Evolutionary conservation across 2,113 vertebrate species (phyloP), one percentile per base, ranked within the genome.

Genomic region (Grantiella picta): DNA sequence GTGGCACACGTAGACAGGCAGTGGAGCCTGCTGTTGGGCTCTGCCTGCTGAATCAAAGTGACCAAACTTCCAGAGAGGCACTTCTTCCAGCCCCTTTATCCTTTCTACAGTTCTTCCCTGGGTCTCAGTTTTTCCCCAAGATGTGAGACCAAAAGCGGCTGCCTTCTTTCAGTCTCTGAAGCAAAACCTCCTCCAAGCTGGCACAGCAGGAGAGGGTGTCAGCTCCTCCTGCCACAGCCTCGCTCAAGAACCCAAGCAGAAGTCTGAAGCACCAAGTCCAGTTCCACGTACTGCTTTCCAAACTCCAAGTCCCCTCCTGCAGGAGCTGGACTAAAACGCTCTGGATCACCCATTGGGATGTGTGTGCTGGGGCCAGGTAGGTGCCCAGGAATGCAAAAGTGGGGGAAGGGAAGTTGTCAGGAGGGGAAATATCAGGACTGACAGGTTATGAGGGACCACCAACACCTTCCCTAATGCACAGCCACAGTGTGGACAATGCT

Each of bases 331-430:
- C 5, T 0, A 3, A 95, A 69, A 83, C 19, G 27, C 33, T 49
- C 38, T 15, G 12, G 19, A 35, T 8, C 1, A 15, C 0, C 3
- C 25, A 11, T 0, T 6, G 54, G 7, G 16, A 7, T 16, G 6
- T 15, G 23, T 63, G 29, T 28, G 22, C 9, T 50, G 63, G 24
- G 31, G 29, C 18, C 38, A 63, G 17, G 9, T 0, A 0, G 6
- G 25, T 36, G 7, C 25, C 8, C 24, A 35, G 24, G 40, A 19
- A 40, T 36, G 25, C 5, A 54, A 10, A 75, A 50, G 3, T 3
- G 1, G 11, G 14, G 17, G 14, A 54, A 86, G 22, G 1, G 63
- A 31, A 69, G 8, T 1, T 2, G 14, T 23, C 29, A 73, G 47
- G 22, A 72, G 12, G 8, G 10, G 5, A 2, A 71, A 80, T 5